Conservation (phyloP, 2,113 vertebrate species). For the Rhodinocichla rosea region DNA sequence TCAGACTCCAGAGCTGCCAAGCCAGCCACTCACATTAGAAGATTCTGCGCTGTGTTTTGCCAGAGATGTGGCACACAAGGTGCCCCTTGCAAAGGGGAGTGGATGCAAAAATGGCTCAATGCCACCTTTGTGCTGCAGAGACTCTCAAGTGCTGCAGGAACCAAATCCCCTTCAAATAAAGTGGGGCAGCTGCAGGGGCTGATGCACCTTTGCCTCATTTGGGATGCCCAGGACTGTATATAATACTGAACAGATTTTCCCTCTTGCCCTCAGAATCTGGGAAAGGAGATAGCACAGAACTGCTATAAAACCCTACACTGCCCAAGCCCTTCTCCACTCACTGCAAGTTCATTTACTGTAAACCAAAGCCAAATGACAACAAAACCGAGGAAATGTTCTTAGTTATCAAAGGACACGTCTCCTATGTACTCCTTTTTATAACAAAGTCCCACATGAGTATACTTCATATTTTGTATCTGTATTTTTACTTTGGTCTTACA, state of each 20-base stretch:
- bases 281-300: not conserved
- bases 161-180: not conserved
- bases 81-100: not conserved
- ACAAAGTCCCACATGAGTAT: not conserved
- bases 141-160: not conserved
- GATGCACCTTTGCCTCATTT: not conserved
- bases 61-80: slow-evolving; percentile 3
- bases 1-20: not conserved
- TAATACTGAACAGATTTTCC: not conserved
- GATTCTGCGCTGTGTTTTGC: not conserved
- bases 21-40: not conserved
- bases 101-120: slow-evolving; percentile 12
- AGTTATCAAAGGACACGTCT: not conserved
- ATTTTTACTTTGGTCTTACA: not conserved
- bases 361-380: not conserved
- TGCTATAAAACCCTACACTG: not conserved
- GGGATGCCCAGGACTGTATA: not conserved
- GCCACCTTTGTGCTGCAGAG: slow-evolving; percentile 3
- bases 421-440: not conserved
- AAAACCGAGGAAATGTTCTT: not conserved
- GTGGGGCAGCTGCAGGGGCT: not conserved
- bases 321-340: not conserved
- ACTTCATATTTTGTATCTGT: not conserved
- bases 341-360: not conserved
- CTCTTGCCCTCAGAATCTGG: not conserved